Percentiles rank a stretch among this genome's conserved stretches.
These are phyloP conservation scores for Drosophila arizonae DNA, from an alignment of 1,140 invertebrate species.

Conservation along the genomic window DNA sequence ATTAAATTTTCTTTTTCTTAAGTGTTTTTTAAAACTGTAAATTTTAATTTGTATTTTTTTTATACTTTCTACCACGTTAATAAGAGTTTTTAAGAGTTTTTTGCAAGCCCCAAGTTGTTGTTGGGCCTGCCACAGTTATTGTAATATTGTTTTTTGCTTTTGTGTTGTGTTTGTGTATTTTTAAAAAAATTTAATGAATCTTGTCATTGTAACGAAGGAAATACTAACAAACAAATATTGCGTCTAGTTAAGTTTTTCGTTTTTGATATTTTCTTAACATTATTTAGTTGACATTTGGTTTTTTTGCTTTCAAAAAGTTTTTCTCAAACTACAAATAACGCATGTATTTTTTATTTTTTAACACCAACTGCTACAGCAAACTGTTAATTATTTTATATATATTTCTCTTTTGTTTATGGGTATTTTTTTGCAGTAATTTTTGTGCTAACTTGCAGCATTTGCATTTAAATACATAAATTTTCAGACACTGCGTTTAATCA, in stretches of 20 bases:
- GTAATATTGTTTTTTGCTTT: slow-evolving; percentile 80
- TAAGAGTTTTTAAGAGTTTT: slow-evolving; percentile 32
- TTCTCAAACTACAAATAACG: slow-evolving; percentile 69
- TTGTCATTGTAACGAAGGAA: slow-evolving; percentile 48
- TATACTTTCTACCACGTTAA: slow-evolving; percentile 74
- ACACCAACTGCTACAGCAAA: slow-evolving; percentile 71
- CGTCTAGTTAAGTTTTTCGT: slow-evolving; percentile 61
- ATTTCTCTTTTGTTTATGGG: slow-evolving; percentile 32
- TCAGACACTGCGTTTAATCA: slow-evolving; percentile 1
- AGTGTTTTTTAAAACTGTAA: slow-evolving; percentile 20
- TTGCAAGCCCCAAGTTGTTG: slow-evolving; percentile 62
- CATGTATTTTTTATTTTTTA: slow-evolving; percentile 44
- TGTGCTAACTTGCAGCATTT: slow-evolving; percentile 46
- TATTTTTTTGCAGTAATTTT: slow-evolving; percentile 54
- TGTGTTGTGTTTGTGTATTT: slow-evolving; percentile 35
- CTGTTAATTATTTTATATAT: slow-evolving; percentile 55
- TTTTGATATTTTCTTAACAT: slow-evolving; percentile 56
- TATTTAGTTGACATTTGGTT: slow-evolving; percentile 52
- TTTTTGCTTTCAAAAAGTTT: slow-evolving; percentile 40
- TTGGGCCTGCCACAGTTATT: slow-evolving; percentile 78
- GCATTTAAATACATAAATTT: slow-evolving; percentile 14
- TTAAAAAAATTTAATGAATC: slow-evolving; percentile 7
- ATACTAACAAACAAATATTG: slow-evolving; percentile 61
- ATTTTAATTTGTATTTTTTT: slow-evolving; percentile 32
- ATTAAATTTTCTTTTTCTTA: slow-evolving; percentile 46